A percentile compares a stretch with the other conserved stretches of the same genome.
These are phyloP conservation scores for Coelopa pilipes DNA, from an alignment of 2,888 invertebrate genomes.

Conservation along the genomic window DNA sequence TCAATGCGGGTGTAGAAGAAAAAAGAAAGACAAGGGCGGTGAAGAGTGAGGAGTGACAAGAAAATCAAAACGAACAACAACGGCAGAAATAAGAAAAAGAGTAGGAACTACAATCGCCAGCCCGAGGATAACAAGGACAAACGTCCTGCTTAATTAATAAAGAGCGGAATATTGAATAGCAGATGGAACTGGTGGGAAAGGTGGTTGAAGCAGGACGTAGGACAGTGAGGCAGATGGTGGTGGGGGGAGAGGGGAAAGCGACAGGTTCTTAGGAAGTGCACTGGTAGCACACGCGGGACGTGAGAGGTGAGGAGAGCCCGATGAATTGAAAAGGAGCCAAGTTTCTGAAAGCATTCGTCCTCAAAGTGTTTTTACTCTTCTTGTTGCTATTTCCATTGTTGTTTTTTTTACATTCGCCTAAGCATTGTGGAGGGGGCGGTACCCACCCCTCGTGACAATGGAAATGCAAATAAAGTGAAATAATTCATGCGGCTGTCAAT, in stretches of 20 bases:
- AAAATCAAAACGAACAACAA: too few species aligned
- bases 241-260: background rate
- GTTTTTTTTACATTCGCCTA: background rate
- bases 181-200: background rate
- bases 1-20: too few species aligned
- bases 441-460: background rate
- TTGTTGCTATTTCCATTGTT: background rate
- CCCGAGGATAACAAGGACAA: conserved; percentile 1
- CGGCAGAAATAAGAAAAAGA: background rate
- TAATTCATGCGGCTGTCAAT: conserved; percentile 15
- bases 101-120: background rate
- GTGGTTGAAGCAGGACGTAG: too few species aligned
- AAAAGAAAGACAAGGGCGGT: too few species aligned
- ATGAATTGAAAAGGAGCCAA: background rate
- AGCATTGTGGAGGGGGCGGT: too few species aligned
- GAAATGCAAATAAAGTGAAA: conserved; percentile 14
- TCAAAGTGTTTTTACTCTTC: background rate
- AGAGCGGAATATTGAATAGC: background rate
- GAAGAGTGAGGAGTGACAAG: too few species aligned
- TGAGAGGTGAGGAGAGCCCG: background rate
- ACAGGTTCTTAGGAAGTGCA: background rate
- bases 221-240: background rate
- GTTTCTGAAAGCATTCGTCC: background rate
- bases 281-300: background rate
- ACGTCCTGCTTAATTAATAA: conserved; percentile 17